Percentiles rank a stretch among this genome's conserved stretches.
These are phyloP conservation scores for Synchiropus splendidus DNA, from an alignment of 2,113 vertebrate species.

Conservation along the genomic window DNA sequence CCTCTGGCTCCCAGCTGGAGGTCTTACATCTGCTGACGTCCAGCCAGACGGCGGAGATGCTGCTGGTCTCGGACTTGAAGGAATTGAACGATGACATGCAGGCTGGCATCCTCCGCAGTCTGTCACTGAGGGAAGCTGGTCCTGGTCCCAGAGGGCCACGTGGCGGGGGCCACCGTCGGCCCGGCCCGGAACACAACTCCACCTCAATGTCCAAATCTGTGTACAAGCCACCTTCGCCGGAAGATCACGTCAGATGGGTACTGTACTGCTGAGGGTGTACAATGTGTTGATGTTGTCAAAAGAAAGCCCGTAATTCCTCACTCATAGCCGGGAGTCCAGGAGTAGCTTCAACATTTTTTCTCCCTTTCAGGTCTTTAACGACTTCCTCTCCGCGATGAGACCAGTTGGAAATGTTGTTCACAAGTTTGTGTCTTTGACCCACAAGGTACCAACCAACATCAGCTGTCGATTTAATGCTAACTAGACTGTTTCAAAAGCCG, in stretches of 20 bases:
- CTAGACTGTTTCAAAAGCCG: too few relatives aligned
- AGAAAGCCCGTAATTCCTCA: too few relatives aligned
- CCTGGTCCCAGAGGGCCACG: neutral
- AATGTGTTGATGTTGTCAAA: too few relatives aligned
- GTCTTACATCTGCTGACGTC: conserved; percentile 60
- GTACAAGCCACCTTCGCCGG: too few relatives aligned
- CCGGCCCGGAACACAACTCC: too few relatives aligned
- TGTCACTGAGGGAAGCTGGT: conserved; percentile 21
- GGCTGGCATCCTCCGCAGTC: conserved; percentile 51
- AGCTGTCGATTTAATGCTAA: neutral
- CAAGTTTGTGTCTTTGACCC: conserved; percentile 57
- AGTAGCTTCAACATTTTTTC: too few relatives aligned
- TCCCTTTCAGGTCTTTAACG: conserved; percentile 39
- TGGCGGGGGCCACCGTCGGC: too few relatives aligned
- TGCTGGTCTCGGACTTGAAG: conserved; percentile 43
- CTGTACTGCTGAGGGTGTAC: too few relatives aligned
- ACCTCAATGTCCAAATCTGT: too few relatives aligned
- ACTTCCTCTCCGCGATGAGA: conserved; percentile 41
- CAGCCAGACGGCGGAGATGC: conserved; percentile 61
- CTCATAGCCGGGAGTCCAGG: too few relatives aligned
- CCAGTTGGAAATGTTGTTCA: conserved; percentile 53
- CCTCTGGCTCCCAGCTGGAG: conserved; percentile 48
- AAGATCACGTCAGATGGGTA: too few relatives aligned
- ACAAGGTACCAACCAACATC: conserved; percentile 42
- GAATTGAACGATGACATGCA: conserved; percentile 49